Evolutionary conservation across 2,888 invertebrate species (phyloP).

Genomic region (Luperina nickerlii): DNA sequence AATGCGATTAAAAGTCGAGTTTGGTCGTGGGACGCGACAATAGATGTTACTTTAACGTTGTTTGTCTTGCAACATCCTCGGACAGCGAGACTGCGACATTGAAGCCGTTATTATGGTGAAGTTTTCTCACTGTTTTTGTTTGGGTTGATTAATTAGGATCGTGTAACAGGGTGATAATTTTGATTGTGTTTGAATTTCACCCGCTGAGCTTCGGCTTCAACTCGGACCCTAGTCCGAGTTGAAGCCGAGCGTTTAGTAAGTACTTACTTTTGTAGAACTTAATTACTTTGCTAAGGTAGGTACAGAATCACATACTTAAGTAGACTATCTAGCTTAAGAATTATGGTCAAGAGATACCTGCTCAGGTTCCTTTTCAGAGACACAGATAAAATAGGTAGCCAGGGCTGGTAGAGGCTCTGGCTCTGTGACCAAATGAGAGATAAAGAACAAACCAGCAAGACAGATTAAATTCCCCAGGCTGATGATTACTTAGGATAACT

Average conservation of each 20-base stretch:
- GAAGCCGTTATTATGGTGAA: constrained; percentile 62
- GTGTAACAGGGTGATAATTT: constrained; percentile 36
- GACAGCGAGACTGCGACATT: constrained; percentile 56
- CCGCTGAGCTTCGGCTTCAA: neutral
- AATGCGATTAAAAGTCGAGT: constrained; percentile 82
- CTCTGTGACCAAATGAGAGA: neutral
- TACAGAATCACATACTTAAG: neutral
- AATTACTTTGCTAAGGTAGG: too few species aligned
- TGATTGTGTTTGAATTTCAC: constrained; percentile 35
- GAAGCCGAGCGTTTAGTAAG: constrained; percentile 4
- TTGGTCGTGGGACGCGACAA: constrained; percentile 74
- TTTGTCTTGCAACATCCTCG: constrained; percentile 70
- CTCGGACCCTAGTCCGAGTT: too few species aligned
- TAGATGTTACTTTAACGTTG: constrained; percentile 82
- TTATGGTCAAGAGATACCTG: neutral
- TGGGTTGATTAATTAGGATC: constrained; percentile 59
- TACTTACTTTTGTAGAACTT: neutral
- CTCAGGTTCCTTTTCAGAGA: neutral
- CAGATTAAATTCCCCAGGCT: neutral
- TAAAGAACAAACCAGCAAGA: neutral
- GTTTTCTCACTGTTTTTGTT: constrained; percentile 59
- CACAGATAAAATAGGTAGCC: neutral
- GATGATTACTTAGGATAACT: neutral
- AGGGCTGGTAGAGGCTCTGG: too few species aligned
- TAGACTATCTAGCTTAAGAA: neutral